These are phyloP conservation scores for Dysdera silvatica DNA, from an alignment of 1,140 invertebrate genomes.

Conservation along the genomic window DNA sequence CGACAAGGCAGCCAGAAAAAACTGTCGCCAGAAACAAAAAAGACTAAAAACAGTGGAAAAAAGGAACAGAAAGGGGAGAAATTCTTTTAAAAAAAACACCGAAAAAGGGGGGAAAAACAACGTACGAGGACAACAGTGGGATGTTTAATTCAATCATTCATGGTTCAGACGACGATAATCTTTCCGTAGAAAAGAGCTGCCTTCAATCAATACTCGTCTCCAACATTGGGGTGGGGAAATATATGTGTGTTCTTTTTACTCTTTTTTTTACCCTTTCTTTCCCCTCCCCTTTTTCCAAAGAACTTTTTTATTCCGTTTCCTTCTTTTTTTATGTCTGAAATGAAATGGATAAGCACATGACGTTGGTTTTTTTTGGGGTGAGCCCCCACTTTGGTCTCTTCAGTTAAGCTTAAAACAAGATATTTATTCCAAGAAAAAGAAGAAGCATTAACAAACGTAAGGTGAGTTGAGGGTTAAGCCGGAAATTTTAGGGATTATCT, in stretches of 20 bases:
- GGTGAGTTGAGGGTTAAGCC: no score
- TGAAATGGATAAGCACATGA: no score
- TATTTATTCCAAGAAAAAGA: no score
- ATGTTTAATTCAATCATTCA: conserved; percentile 31
- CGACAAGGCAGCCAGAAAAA: no score
- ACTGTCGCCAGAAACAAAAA: no score
- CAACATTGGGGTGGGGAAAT: conserved; percentile 9
- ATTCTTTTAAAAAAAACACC: background rate
- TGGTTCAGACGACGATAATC: conserved; percentile 26
- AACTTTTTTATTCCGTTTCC: conserved; percentile 14
- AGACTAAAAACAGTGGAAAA: no score
- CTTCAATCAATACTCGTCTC: conserved; percentile 27
- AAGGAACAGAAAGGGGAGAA: conserved; percentile 3
- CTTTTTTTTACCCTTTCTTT: background rate
- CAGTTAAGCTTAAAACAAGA: no score
- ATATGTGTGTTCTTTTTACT: conserved; percentile 1
- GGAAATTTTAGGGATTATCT: no score
- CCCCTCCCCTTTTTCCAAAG: background rate
- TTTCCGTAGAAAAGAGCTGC: conserved; percentile 21
- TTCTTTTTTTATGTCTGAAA: conserved; percentile 19
- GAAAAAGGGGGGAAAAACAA: background rate
- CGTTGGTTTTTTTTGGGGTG: no score
- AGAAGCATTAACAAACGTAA: no score
- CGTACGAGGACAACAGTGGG: conserved; percentile 25
- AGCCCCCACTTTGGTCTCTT: no score